Conservation (phyloP, 2,113 vertebrate species). For the Colius striatus region DNA sequence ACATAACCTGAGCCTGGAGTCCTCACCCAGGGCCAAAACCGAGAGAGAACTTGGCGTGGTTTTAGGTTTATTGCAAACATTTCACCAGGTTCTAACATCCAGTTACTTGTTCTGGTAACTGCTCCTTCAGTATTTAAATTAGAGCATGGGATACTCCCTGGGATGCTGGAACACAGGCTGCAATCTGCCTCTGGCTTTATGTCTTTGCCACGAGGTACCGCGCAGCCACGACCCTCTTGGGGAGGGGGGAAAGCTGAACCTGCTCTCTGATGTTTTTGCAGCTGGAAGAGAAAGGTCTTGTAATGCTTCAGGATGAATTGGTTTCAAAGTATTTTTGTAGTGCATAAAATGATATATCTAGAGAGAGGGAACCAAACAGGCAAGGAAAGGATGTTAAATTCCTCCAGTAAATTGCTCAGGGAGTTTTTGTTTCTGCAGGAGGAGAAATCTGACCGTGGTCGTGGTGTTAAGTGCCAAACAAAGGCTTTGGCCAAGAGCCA, state of each 20-base stretch:
- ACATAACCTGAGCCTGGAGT: not conserved
- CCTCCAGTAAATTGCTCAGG: not conserved
- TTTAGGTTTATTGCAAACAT: not conserved
- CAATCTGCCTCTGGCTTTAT: not conserved
- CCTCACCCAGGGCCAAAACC: not conserved
- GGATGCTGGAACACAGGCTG: rapidly evolving
- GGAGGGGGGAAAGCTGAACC: not conserved
- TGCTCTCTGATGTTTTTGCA: not conserved
- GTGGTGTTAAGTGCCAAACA: not conserved
- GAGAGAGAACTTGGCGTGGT: not conserved
- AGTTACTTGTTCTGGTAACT: not conserved
- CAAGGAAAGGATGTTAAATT: conserved; percentile 1
- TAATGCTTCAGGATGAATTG: not conserved
- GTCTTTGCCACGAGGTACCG: not conserved
- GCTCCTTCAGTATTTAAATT: not conserved
- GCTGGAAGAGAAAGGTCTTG: not conserved
- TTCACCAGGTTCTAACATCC: not conserved
- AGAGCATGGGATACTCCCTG: not conserved
- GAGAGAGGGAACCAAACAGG: no score
- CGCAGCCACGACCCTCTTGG: not conserved
- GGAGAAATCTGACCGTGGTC: not conserved
- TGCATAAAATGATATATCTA: not conserved
- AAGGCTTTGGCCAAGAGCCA: not conserved
- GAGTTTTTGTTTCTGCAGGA: not conserved
- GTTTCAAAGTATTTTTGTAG: not conserved